Conservation (phyloP, 1,140 invertebrate genomes). For the Calycopis cecrops region DNA sequence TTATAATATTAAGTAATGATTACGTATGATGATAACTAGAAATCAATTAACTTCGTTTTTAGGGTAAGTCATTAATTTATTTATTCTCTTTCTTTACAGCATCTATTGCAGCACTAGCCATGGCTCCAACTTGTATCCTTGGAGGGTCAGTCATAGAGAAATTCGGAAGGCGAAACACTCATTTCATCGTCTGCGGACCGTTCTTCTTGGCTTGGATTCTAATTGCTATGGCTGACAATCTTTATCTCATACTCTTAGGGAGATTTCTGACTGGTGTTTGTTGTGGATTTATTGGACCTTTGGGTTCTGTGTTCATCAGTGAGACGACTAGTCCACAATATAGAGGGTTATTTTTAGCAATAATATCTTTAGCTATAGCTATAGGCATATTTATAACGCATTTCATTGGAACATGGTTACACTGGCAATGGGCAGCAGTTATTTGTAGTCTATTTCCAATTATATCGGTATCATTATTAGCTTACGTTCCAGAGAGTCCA, state of each 20-base stretch:
- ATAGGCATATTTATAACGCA: slow-evolving; percentile 4
- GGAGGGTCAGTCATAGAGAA: slow-evolving; percentile 1
- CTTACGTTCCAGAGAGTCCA: not conserved
- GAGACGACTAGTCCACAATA: not conserved
- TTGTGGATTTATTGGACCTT: not conserved
- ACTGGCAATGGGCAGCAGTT: slow-evolving; percentile 4
- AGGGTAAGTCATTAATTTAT: too few relatives aligned
- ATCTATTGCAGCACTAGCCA: not conserved
- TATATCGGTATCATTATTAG: not conserved
- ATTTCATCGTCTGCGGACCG: not conserved
- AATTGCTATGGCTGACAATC: not conserved
- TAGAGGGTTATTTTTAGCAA: slow-evolving; percentile 7
- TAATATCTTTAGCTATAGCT: not conserved
- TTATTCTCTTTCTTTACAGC: not conserved
- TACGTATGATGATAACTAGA: too few relatives aligned
- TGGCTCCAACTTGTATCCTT: not conserved
- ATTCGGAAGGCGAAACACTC: not conserved
- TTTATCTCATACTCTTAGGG: not conserved
- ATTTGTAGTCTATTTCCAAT: not conserved
- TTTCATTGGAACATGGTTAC: slow-evolving; percentile 4
- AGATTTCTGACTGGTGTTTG: not conserved
- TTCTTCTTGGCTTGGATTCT: slow-evolving; percentile 3
- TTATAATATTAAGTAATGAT: too few relatives aligned
- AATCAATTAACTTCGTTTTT: too few relatives aligned
- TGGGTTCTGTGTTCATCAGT: slow-evolving; percentile 2